phyloP scores from a whole-genome alignment of 2,113 vertebrate genomes.

The Desmodus rotundus region DNA sequence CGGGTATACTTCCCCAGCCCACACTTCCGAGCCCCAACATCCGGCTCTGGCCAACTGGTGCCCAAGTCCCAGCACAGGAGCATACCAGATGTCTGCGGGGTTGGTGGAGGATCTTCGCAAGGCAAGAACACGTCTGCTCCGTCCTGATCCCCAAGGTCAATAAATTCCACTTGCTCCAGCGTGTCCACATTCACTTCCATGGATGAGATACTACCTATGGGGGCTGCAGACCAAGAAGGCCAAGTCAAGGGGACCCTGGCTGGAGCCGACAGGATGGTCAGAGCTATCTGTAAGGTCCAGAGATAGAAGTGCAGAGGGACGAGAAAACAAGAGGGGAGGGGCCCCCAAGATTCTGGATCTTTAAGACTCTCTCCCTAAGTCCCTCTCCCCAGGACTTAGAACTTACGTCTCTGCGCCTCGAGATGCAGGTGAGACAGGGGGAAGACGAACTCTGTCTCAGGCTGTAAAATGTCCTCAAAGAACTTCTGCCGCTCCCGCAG shows the following conservation, averaged over 20 bases:
- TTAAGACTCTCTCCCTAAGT: background rate
- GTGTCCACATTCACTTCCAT: slow-evolving; percentile 98
- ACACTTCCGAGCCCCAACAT: background rate
- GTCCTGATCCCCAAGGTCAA: slow-evolving; percentile 93
- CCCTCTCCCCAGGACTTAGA: background rate
- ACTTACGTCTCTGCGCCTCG: slow-evolving; percentile 90
- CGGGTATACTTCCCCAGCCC: background rate
- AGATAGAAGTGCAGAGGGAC: background rate
- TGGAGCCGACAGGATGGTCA: background rate
- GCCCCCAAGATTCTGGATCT: background rate
- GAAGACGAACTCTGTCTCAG: slow-evolving; percentile 91
- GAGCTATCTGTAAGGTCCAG: background rate
- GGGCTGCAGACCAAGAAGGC: slow-evolving; percentile 80
- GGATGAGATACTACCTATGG: slow-evolving; percentile 95
- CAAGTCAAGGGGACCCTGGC: background rate
- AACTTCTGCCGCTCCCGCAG: slow-evolving; percentile 90
- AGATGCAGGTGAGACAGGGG: slow-evolving; percentile 90
- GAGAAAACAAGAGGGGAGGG: background rate
- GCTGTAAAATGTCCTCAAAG: slow-evolving; percentile 95
- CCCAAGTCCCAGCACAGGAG: background rate
- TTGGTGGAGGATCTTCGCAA: slow-evolving; percentile 76
- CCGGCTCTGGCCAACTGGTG: background rate
- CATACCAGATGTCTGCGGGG: slow-evolving; percentile 65
- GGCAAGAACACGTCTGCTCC: slow-evolving; percentile 93
- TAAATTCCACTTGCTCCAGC: slow-evolving; percentile 93